A percentile compares a stretch with the other conserved stretches of the same genome.
Evolutionary conservation across 2,888 invertebrate species (phyloP).

Genomic region (Pomacea canaliculata): DNA sequence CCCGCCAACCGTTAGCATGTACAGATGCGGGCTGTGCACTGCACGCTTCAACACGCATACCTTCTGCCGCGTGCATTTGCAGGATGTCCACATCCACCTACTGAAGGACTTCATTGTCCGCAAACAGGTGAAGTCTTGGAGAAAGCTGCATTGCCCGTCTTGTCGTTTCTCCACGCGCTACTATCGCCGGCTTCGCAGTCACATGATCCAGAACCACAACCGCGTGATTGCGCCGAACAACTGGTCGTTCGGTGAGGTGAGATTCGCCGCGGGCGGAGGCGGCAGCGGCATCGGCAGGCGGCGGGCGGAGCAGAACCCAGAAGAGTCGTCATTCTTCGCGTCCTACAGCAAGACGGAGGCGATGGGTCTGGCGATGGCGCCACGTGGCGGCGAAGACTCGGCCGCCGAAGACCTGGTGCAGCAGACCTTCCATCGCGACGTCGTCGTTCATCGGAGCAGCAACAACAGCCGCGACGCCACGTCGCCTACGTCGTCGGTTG

Average conservation of each 20-base stretch:
- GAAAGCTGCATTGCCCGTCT: conserved; percentile 48
- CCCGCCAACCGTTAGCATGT: conserved; percentile 42
- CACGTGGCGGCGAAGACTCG: not conserved
- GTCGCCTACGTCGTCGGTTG: conserved; percentile 80
- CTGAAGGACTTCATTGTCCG: conserved; percentile 45
- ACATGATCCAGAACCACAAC: conserved; percentile 42
- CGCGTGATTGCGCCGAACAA: not conserved
- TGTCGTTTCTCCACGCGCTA: conserved; percentile 58
- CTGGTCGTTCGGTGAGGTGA: not conserved
- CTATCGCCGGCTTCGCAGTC: conserved; percentile 53
- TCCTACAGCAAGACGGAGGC: conserved; percentile 14
- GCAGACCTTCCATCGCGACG: conserved; percentile 39
- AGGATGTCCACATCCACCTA: conserved; percentile 57
- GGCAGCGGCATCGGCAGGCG: not conserved
- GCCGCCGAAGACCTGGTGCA: conserved; percentile 26
- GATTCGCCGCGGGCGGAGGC: no score
- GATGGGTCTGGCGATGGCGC: not conserved
- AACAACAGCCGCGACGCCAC: no score
- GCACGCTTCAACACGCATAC: conserved; percentile 58
- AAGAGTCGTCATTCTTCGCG: not conserved
- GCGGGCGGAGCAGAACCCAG: not conserved
- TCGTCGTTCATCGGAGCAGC: conserved; percentile 37
- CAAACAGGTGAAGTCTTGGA: conserved; percentile 42
- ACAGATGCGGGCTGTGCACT: conserved; percentile 63
- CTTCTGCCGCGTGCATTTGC: conserved; percentile 60